Percentiles rank a stretch among this genome's conserved stretches.
These are phyloP conservation scores for Schizotus pectinicornis DNA, from an alignment of 2,888 invertebrate species.

Conservation along the genomic window DNA sequence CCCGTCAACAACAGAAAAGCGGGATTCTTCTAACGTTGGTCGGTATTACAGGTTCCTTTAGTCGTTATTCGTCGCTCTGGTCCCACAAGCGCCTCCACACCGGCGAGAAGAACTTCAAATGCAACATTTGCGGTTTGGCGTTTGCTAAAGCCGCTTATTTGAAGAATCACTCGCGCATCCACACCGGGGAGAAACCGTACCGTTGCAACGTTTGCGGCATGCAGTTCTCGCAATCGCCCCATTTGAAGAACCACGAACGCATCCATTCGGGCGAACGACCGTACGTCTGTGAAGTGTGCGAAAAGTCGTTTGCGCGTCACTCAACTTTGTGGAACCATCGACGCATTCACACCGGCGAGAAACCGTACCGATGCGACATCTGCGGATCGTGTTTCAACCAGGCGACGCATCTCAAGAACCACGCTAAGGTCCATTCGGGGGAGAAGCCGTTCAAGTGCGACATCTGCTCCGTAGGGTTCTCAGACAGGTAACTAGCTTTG, in stretches of 20 bases:
- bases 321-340: conserved; percentile 89
- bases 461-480: conserved; percentile 85
- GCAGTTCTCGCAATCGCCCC: conserved; percentile 90
- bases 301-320: conserved; percentile 87
- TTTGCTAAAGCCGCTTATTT: conserved; percentile 91
- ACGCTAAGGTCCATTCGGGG: conserved; percentile 83
- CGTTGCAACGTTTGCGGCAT: conserved; percentile 84
- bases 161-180: conserved; percentile 87
- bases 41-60: conserved; percentile 68
- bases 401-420: conserved; percentile 87
- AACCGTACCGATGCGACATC: conserved; percentile 85
- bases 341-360: conserved; percentile 86
- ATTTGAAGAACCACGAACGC: conserved; percentile 86
- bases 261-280: conserved; percentile 89
- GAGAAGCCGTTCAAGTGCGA: conserved; percentile 85
- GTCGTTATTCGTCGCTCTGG: conserved; percentile 86
- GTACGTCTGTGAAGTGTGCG: conserved; percentile 87
- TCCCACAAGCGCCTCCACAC: conserved; percentile 88
- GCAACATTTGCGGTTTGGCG: conserved; percentile 84
- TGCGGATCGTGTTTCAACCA: conserved; percentile 91
- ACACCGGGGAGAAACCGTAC: conserved; percentile 72
- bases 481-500: conserved; percentile 67
- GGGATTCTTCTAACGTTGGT: too few relatives aligned
- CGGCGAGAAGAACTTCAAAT: conserved; percentile 85
- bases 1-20: too few relatives aligned